Evolutionary conservation across 2,888 invertebrate genomes (phyloP), one percentile per base, ranked within the genome.

Genomic region (Tipula unca): DNA sequence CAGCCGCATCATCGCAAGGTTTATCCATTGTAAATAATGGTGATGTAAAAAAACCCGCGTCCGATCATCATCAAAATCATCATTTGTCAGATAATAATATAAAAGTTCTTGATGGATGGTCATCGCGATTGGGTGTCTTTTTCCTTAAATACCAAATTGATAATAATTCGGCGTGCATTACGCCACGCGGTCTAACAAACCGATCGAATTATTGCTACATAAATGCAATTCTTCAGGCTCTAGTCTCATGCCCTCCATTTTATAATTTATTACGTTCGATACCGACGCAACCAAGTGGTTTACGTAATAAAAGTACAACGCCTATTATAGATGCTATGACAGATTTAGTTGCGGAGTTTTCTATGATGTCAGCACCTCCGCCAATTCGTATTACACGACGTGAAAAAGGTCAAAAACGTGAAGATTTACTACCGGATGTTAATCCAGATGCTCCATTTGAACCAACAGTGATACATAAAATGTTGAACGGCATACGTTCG

Each of bases 181-280:
- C 96, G 88, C 98, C 98, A 0, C 94, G 98, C 85, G 99, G 99
- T 0, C 93, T 99, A 85, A 96, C 96, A 85, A 99, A 99, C 91
- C 95, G 96, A 87, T 97, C 97, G 87, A 99, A 98, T 91, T 98
- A 97, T 91, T 99, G 99, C 92, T 99, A 98, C 89, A 97, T 98
- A 87, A 99, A 99, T 91, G 96, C 98, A 25, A 98, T 97, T 87
- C 92, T 99, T 48, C 98, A 99, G 91, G 98, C 98, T 0, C 91
- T 99, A 87, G 93, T 98, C 36, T 98, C 97, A 14, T 99, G 99
- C 89, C 97, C 98, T 20, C 98, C 98, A 0, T 96, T 99, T 91
- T 98, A 97, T 90, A 98, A 98, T 91, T 92, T 99, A 89, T 92
- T 98, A 88, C 94, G 94, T 88, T 94, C 95, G 48, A 91, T 98